A percentile compares a stretch with the other conserved stretches of the same genome.
Evolutionary conservation across 2,888 invertebrate genomes (phyloP).

Genomic region (Xestia ashworthii): DNA sequence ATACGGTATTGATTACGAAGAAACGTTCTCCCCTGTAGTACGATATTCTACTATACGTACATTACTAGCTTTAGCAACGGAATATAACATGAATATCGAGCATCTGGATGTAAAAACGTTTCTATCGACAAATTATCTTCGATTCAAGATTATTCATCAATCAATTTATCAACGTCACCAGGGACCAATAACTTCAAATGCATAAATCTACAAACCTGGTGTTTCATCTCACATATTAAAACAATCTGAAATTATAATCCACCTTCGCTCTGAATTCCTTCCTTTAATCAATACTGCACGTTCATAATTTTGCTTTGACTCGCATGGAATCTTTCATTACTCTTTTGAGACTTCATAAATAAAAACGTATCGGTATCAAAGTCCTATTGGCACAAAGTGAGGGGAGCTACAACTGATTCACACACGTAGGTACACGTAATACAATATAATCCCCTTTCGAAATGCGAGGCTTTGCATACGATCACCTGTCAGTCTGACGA

Average conservation of each 20-base stretch:
- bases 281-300: background rate
- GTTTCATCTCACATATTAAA: too few species aligned
- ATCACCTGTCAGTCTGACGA: slow-evolving; percentile 1
- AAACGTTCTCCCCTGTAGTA: too few species aligned
- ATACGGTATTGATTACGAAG: too few species aligned
- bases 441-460: slow-evolving; percentile 11
- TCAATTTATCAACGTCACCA: too few species aligned
- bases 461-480: background rate
- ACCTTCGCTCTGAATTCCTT: background rate
- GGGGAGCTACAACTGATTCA: background rate
- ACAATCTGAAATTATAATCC: background rate
- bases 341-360: background rate
- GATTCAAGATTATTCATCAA: too few species aligned
- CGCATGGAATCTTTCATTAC: slow-evolving; percentile 25
- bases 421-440: background rate
- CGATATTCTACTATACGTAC: too few species aligned
- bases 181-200: background rate
- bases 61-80: too few species aligned
- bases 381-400: background rate
- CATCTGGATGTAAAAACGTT: too few species aligned
- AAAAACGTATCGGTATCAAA: slow-evolving; percentile 24
- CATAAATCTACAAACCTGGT: background rate
- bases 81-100: too few species aligned
- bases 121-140: too few species aligned
- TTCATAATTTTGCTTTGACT: background rate